Base-by-base conservation (phyloP, 2,797 vertebrate species). In the Eulemur rubriventer region DNA sequence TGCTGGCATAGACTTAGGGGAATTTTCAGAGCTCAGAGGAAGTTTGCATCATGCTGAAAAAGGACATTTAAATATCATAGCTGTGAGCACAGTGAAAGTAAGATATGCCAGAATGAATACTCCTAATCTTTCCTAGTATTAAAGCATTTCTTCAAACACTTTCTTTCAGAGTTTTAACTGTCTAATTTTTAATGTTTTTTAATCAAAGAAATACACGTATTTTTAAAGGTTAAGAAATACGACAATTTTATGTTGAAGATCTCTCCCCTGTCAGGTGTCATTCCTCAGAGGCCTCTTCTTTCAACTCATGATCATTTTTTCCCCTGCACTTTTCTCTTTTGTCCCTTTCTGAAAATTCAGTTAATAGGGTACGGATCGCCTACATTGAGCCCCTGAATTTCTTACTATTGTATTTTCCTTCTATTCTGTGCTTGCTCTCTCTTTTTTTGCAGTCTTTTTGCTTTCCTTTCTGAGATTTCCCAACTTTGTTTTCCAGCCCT, bases 21-120 rank as follows among this genome's bases (percentile, higher is more conserved):
- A 83, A 78, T 81, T 83, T 92, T 91, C 70, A 95, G 75, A 93
- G 86, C 20, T 79, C 63, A 38, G 73, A 63, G 73, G 85, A 83
- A 94, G 76, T 95, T 96, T 90, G 48, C 67, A 28, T 95, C 41
- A 89, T 89, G 43, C 38, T 16, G 57, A 80, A 61, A 46, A 76
- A 91, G 63, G 90, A 96, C 38, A 55, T 80, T 65, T 69, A 79
- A 82, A 28, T 83, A 26, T 30, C 50, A 30, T n/a, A 65, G 50
- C 38, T 82, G 4, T 83, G 83, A 95, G 65, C 30, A 80, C 38
- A 91, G 70, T 92, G 69, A 70, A 91, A 89, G 28, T 59, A 35
- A 50, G 48, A 80, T 46, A 35, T 24, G 43, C 35, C 61, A 67
- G 33, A 20, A 48, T 79, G 57, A 76, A 57, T 78, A 46, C 69